Evolutionary conservation across 2,888 invertebrate species (phyloP).

Genomic region (Cheilosia grossa): DNA sequence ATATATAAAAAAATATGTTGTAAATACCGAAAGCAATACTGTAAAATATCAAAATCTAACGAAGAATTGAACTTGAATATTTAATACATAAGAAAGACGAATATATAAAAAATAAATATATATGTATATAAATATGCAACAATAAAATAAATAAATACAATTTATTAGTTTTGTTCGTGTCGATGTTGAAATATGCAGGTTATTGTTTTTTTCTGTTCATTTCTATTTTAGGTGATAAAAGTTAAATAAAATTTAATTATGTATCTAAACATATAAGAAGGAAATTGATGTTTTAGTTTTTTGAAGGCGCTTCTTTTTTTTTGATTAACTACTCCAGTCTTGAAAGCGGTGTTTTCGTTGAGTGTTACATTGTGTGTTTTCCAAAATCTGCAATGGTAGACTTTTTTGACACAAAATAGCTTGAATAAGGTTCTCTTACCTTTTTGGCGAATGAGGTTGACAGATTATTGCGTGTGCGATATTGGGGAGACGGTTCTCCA

Average conservation of each 20-base stretch:
- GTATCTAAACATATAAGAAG: conserved; percentile 51
- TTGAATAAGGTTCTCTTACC: too few species aligned
- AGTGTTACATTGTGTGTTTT: too few species aligned
- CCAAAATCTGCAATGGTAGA: too few species aligned
- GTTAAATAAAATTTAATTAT: conserved; percentile 67
- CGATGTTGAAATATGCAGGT: conserved; percentile 38
- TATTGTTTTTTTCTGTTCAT: conserved; percentile 40
- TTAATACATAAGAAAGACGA: not conserved
- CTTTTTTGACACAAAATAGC: too few species aligned
- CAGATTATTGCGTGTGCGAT: too few species aligned
- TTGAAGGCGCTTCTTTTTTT: too few species aligned
- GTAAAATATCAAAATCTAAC: conserved; percentile 58
- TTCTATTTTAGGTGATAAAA: conserved; percentile 53
- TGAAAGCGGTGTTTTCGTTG: too few species aligned
- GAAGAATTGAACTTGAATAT: conserved; percentile 43
- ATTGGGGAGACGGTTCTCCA: too few species aligned
- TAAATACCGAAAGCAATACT: conserved; percentile 41
- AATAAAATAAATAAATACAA: conserved; percentile 29
- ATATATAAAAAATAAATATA: conserved; percentile 29
- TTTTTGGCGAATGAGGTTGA: too few species aligned
- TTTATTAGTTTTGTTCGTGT: conserved; percentile 62
- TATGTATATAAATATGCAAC: conserved; percentile 1
- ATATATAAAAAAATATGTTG: conserved; percentile 21
- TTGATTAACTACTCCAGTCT: too few species aligned
- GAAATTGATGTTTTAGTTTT: conserved; percentile 6